Evolutionary conservation across 1,140 invertebrate species (phyloP).

Genomic region (Linepithema humile): DNA sequence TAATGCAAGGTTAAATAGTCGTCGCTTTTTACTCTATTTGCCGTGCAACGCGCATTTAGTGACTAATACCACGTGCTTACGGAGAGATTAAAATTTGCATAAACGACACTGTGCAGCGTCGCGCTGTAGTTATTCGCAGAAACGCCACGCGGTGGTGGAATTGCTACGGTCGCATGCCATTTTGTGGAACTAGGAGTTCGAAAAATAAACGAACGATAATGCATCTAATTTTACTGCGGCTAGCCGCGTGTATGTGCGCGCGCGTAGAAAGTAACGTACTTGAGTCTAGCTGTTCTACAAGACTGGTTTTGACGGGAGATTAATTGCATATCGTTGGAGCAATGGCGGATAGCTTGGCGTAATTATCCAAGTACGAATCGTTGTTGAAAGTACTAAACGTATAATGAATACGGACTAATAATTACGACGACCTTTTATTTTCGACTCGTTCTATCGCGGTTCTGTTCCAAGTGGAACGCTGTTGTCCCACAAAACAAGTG

Average conservation of each 20-base stretch:
- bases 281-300: conserved; percentile 32
- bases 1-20: no score
- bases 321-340: conserved; percentile 50
- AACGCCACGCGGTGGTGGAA: not conserved
- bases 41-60: not conserved
- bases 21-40: not conserved
- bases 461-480: not conserved
- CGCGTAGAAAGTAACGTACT: conserved; percentile 33
- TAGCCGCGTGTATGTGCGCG: not conserved
- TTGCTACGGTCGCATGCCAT: no score
- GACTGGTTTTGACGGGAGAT: conserved; percentile 53
- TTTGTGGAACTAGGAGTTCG: not conserved
- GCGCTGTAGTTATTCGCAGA: not conserved
- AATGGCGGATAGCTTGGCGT: conserved; percentile 40
- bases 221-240: conserved; percentile 34
- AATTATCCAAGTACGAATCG: conserved; percentile 39
- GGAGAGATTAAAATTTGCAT: conserved; percentile 1
- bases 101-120: conserved; percentile 27
- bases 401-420: conserved; percentile 38
- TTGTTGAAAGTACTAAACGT: conserved; percentile 47
- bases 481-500: conserved; percentile 6
- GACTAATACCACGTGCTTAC: not conserved
- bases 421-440: conserved; percentile 23
- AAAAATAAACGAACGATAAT: conserved; percentile 21
- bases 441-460: conserved; percentile 14